Evolutionary conservation across 2,113 vertebrate genomes (phyloP).

Genomic region (Falcunculus frontatus): DNA sequence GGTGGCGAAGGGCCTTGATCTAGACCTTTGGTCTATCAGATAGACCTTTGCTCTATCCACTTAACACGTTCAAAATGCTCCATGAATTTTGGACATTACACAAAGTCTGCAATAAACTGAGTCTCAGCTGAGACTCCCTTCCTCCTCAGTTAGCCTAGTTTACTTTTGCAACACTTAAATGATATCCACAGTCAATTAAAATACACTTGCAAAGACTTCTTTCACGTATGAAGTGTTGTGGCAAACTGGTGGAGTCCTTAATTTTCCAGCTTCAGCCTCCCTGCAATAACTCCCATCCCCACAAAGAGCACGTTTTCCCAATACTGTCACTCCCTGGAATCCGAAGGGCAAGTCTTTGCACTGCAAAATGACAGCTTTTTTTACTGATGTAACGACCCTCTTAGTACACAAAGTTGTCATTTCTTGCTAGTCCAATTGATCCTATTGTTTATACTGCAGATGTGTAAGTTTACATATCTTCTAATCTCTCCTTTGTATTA

Average conservation of each 20-base stretch:
- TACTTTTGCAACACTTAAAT: not conserved
- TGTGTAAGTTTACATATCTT: not conserved
- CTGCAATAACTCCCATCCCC: not conserved
- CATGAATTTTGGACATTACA: not conserved
- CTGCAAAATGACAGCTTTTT: not conserved
- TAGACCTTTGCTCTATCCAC: not conserved
- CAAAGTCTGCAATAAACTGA: not conserved
- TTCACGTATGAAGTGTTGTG: not conserved
- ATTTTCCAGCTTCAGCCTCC: not conserved
- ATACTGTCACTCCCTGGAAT: not conserved
- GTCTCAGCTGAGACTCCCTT: not conserved
- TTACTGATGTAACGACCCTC: not conserved
- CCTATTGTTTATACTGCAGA: conserved; percentile 4
- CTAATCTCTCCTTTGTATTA: conserved; percentile 43
- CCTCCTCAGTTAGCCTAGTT: not conserved
- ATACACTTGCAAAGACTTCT: not conserved
- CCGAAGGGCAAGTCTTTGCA: not conserved
- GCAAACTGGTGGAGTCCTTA: not conserved
- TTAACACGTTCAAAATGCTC: not conserved
- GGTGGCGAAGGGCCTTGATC: not conserved
- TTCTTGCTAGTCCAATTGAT: conserved; percentile 27
- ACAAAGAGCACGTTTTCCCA: not conserved
- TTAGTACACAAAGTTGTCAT: not conserved
- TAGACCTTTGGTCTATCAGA: not conserved
- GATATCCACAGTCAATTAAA: not conserved